Evolutionary conservation across 2,888 invertebrate genomes (phyloP).

Genomic region (Agelastica alni): DNA sequence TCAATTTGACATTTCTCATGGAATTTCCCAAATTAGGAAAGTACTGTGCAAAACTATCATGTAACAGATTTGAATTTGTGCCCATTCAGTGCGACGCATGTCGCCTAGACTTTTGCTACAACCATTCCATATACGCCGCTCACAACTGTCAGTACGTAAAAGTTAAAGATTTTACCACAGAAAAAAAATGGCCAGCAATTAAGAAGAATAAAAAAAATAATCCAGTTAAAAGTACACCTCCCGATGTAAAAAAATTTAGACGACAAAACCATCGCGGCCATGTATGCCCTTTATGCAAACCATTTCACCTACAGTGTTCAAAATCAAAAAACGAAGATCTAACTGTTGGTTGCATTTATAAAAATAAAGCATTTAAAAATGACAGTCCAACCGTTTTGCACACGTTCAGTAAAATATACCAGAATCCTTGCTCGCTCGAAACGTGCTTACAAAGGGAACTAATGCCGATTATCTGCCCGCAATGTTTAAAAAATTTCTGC

Average conservation of each 20-base stretch:
- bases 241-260: background rate
- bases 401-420: background rate
- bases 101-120: conserved; percentile 3
- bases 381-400: background rate
- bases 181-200: background rate
- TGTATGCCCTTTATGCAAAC: too few species aligned
- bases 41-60: conserved; percentile 11
- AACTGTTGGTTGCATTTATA: background rate
- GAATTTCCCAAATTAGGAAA: conserved; percentile 6
- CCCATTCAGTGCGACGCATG: conserved; percentile 4
- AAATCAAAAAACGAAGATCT: background rate
- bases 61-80: conserved; percentile 4
- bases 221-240: background rate
- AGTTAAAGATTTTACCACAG: background rate
- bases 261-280: too few species aligned
- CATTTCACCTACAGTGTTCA: background rate
- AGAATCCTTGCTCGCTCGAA: background rate
- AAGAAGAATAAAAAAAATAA: background rate
- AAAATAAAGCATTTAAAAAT: background rate
- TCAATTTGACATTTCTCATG: background rate
- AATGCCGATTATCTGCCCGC: background rate
- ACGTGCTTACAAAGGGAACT: background rate
- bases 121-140: background rate
- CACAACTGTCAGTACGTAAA: conserved; percentile 5
- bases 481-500: conserved; percentile 9